Evolutionary conservation across 2,888 invertebrate species (phyloP).

Genomic region (Nephrotoma guestfalica): DNA sequence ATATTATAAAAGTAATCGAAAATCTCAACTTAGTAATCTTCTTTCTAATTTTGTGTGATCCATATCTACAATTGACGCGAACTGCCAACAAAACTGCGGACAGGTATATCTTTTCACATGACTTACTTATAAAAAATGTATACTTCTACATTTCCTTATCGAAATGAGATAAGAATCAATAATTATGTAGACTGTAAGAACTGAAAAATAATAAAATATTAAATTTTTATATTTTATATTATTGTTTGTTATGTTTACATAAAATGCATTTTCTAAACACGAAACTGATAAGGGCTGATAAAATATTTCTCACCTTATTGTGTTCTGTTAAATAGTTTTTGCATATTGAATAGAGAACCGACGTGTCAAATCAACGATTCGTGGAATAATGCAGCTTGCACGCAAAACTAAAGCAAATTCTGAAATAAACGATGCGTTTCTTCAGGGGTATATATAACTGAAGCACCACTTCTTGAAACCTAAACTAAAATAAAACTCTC

Average conservation of each 20-base stretch:
- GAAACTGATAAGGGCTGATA: not conserved
- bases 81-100: not conserved
- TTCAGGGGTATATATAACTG: too few species aligned
- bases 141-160: not conserved
- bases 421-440: too few species aligned
- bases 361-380: too few species aligned
- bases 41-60: too few species aligned
- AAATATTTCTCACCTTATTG: not conserved
- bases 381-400: too few species aligned
- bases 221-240: not conserved
- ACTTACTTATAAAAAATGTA: not conserved
- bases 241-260: not conserved
- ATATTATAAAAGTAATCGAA: too few species aligned
- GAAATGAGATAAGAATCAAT: not conserved
- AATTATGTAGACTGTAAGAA: not conserved
- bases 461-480: too few species aligned
- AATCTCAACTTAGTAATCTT: too few species aligned
- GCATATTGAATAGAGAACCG: not conserved
- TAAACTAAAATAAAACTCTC: too few species aligned
- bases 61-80: not conserved
- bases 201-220: not conserved
- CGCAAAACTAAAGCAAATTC: too few species aligned
- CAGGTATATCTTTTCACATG: not conserved
- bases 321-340: not conserved
- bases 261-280: not conserved